Percentiles rank a stretch among this genome's conserved stretches.
Conservation (phyloP, 2,888 invertebrate species). For the Taenaris catops region DNA sequence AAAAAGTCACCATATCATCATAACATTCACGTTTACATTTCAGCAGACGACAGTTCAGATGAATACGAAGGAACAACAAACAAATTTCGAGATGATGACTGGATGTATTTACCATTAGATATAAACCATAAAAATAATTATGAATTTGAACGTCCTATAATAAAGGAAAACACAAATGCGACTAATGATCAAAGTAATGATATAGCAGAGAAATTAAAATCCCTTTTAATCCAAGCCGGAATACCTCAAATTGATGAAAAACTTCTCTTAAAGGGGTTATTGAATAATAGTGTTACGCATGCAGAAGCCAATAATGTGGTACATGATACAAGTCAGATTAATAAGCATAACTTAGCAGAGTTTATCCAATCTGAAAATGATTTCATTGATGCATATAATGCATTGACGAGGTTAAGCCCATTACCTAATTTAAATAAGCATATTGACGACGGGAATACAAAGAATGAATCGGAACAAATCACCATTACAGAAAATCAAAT, state of each 20-base stretch:
- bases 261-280: conserved; percentile 47
- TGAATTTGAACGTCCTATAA: conserved; percentile 20
- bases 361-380: conserved; percentile 67
- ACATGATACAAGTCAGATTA: conserved; percentile 18
- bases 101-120: conserved; percentile 64
- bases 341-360: conserved; percentile 41
- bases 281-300: conserved; percentile 28
- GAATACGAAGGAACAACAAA: conserved; percentile 57
- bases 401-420: conserved; percentile 59
- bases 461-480: conserved; percentile 3
- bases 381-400: conserved; percentile 71
- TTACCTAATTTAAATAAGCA: conserved; percentile 44
- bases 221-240: conserved; percentile 50
- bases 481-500: no score
- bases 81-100: conserved; percentile 59
- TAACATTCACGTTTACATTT: conserved; percentile 71
- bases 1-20: conserved; percentile 42
- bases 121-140: conserved; percentile 22
- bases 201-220: conserved; percentile 50
- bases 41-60: conserved; percentile 75
- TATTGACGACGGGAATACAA: conserved; percentile 5
- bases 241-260: conserved; percentile 50
- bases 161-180: conserved; percentile 23
- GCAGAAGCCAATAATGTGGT: conserved; percentile 23
- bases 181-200: conserved; percentile 31